Percentiles rank a stretch among this genome's conserved stretches.
Evolutionary conservation across 2,113 vertebrate genomes (phyloP).

Genomic region (Cyanoramphus novaezelandiae): DNA sequence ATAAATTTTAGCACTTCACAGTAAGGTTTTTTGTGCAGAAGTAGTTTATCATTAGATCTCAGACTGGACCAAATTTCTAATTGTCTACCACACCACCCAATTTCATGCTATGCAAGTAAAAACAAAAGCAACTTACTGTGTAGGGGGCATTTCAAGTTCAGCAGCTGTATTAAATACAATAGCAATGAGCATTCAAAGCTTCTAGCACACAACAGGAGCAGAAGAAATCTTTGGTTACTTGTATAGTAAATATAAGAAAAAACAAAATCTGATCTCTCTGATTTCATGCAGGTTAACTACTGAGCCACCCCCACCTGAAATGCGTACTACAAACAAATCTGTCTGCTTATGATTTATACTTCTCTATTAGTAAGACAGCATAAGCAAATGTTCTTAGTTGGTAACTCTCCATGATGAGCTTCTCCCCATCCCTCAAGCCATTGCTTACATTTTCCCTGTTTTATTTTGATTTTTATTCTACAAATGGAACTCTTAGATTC

Average conservation of each 20-base stretch:
- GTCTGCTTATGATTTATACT: background rate
- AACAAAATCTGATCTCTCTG: background rate
- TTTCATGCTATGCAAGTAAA: slow-evolving; percentile 51
- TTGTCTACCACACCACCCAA: background rate
- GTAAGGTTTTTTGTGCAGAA: background rate
- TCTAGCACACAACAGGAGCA: background rate
- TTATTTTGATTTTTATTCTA: background rate
- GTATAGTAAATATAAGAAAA: background rate
- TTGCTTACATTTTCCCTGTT: background rate
- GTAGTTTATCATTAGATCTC: background rate
- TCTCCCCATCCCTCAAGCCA: background rate
- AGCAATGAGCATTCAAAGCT: background rate
- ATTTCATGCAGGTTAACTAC: background rate
- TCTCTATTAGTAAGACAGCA: background rate
- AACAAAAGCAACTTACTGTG: slow-evolving; percentile 8
- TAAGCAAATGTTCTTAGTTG: background rate
- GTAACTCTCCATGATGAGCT: background rate
- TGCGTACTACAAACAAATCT: background rate
- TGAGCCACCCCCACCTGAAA: background rate
- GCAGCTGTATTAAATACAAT: background rate
- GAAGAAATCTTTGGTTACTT: background rate
- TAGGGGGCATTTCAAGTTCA: slow-evolving; percentile 40
- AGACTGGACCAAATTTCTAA: background rate
- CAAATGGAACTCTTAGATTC: background rate
- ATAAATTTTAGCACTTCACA: background rate